These are phyloP conservation scores for Carollia perspicillata DNA, from an alignment of 2,113 vertebrate genomes.

Conservation along the genomic window DNA sequence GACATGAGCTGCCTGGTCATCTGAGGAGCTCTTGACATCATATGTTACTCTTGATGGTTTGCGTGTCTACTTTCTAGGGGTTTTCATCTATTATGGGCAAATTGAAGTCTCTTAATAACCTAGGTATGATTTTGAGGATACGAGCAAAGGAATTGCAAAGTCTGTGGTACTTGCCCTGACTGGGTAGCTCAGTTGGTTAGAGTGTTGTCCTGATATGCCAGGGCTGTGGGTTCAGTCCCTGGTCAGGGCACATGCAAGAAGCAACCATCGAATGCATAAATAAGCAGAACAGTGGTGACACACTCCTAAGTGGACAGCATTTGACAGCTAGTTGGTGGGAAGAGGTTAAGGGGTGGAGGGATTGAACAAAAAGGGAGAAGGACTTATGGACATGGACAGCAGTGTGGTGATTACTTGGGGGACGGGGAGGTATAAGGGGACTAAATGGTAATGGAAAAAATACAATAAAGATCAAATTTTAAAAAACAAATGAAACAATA, in stretches of 20 bases:
- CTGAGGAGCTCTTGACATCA: background rate
- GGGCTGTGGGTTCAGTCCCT: background rate
- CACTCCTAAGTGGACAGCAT: too few relatives aligned
- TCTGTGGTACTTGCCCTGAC: background rate
- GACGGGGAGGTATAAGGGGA: too few relatives aligned
- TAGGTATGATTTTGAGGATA: background rate
- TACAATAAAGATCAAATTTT: too few relatives aligned
- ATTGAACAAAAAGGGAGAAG: too few relatives aligned
- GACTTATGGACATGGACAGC: too few relatives aligned
- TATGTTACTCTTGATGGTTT: accelerated
- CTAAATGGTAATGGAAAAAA: too few relatives aligned
- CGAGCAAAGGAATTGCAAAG: background rate
- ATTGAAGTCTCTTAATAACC: background rate
- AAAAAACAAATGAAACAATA: background rate
- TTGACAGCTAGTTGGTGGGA: too few relatives aligned
- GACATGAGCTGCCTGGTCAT: background rate
- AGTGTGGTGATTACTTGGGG: too few relatives aligned
- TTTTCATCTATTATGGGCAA: background rate
- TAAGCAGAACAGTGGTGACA: background rate
- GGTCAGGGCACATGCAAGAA: background rate
- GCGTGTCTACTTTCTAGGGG: background rate
- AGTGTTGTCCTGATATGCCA: background rate
- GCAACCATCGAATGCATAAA: background rate
- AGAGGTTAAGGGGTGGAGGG: too few relatives aligned
- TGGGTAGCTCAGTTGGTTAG: background rate